phyloP scores from a whole-genome alignment of 2,113 vertebrate genomes.

The Hydropotes inermis region DNA sequence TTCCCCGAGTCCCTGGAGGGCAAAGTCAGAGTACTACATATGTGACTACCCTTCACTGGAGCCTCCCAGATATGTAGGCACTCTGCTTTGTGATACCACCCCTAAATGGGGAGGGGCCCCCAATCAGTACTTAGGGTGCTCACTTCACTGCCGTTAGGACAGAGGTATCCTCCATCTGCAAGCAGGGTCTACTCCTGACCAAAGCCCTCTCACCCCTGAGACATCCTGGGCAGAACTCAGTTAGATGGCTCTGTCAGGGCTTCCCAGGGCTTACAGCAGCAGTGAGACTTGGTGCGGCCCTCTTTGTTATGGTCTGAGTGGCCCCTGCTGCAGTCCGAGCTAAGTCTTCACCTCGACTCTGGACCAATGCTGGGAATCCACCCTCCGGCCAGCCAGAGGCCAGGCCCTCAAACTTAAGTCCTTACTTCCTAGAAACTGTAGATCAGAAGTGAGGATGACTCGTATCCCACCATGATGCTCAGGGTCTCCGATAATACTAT shows the following conservation, averaged over 20 bases:
- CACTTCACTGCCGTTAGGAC: background rate
- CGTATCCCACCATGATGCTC: background rate
- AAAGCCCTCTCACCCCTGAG: background rate
- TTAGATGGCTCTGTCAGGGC: background rate
- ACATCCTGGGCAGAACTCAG: background rate
- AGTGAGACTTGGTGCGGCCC: background rate
- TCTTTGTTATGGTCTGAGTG: background rate
- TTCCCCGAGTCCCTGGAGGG: background rate
- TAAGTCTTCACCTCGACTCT: background rate
- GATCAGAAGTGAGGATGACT: background rate
- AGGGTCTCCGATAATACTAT: too few species aligned
- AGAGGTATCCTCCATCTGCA: background rate
- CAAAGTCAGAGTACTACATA: background rate
- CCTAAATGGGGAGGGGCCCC: too few species aligned
- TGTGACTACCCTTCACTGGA: background rate
- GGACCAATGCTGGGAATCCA: background rate
- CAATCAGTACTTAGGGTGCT: background rate
- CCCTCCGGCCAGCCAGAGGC: too few species aligned
- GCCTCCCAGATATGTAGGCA: background rate
- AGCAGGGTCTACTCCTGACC: too few species aligned
- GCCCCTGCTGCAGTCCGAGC: background rate
- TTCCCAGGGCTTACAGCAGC: background rate
- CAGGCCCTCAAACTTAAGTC: too few species aligned
- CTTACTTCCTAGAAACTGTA: background rate
- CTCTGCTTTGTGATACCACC: background rate